Base-by-base conservation (phyloP, 2,888 invertebrate genomes). In the Conus canariensis region DNA sequence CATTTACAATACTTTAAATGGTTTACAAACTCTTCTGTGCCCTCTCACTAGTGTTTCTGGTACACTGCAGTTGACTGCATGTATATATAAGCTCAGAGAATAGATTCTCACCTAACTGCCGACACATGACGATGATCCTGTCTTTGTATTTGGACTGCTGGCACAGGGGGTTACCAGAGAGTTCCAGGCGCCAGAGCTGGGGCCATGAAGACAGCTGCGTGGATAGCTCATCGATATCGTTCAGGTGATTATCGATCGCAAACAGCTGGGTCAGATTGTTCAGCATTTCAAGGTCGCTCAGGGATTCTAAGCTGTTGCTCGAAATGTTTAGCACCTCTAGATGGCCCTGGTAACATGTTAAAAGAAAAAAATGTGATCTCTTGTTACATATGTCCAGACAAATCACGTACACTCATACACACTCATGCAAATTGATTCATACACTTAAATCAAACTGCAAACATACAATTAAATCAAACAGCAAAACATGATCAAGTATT, bases 111-210 rank as follows among this genome's bases (percentile, higher is more conserved):
- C 95, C 95, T 88, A 96, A 90, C 58, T 93, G 92, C 91, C 93
- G 94, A 0, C 94, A 95, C 94, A 95, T 95, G 85, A 96, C 94
- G 89, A 96, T 96, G 60, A 96, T 93, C 70, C 95, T 91, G 92
- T 96, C 96, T 74, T 95, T 93, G 93, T 96, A 96, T 91, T 96
- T 96, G 25, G 95, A 92, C 92, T 95, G 95, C 91, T 94, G 94
- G 93, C 96, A 96, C 60, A 96, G 30, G 8, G 96, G 96, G 91
- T 96, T 96, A 19, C 95, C 95, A 89, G 93, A 91, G 64, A 96
- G 93, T 64, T 96, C 96, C 87, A 96, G 92, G 85, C 94, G 91
- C 89, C 93, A 92, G 59, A 96, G 90, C 58, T 88, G 91, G 60
- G 93, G 91, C 95, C 95, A 95, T 77, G 93, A 90, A 77, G 92